phyloP scores from a whole-genome alignment of 2,113 vertebrate species.

The Capreolus pygargus region DNA sequence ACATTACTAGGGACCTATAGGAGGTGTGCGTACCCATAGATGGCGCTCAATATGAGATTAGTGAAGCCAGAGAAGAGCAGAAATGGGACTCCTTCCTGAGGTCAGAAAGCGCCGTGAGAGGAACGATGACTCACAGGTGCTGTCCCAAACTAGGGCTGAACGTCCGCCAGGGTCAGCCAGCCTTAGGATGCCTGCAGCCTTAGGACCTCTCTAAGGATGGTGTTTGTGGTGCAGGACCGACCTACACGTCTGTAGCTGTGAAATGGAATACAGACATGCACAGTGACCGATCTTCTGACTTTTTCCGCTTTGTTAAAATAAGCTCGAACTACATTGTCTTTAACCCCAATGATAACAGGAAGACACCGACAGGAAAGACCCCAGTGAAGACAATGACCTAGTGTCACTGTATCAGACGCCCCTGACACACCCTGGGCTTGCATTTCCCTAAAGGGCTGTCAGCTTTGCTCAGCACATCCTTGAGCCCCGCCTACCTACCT shows the following conservation, averaged over 20 bases:
- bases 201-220: background rate
- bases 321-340: background rate
- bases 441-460: background rate
- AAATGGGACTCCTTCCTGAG: background rate
- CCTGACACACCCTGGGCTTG: background rate
- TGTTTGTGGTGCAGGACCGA: background rate
- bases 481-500: background rate
- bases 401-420: background rate
- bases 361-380: background rate
- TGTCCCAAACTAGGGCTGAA: rapidly evolving
- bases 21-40: rapidly evolving
- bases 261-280: background rate
- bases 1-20: no score
- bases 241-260: rapidly evolving
- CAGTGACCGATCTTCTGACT: background rate
- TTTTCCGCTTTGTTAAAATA: background rate
- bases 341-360: background rate
- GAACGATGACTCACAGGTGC: no score
- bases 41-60: background rate
- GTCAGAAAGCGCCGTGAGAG: background rate
- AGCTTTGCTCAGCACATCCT: background rate
- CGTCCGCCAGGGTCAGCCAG: no score
- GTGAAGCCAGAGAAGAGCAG: background rate
- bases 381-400: background rate
- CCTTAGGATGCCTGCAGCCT: background rate